These are phyloP conservation scores for Dipodomys stephensi DNA, from an alignment of 2,113 vertebrate genomes.

Conservation along the genomic window DNA sequence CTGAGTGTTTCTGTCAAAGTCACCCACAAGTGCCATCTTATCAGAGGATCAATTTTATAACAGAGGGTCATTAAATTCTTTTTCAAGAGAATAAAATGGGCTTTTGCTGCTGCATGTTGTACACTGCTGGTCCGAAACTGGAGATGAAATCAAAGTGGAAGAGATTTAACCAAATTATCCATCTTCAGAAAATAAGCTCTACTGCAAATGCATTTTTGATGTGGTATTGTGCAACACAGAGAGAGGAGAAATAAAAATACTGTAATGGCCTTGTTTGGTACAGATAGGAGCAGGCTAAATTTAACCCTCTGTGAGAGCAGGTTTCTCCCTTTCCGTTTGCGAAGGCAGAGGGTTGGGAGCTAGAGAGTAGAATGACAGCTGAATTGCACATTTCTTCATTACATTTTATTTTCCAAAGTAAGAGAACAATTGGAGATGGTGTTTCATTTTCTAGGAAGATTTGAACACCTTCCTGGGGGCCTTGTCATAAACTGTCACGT, in stretches of 20 bases:
- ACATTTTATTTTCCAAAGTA: background rate
- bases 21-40: constrained; percentile 58
- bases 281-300: constrained; percentile 30
- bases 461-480: background rate
- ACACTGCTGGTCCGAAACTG: constrained; percentile 77
- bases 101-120: constrained; percentile 74
- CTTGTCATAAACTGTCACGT: background rate
- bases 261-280: constrained; percentile 54
- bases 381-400: background rate
- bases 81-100: constrained; percentile 86
- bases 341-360: no score
- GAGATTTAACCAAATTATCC: constrained; percentile 84
- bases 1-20: constrained; percentile 64
- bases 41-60: constrained; percentile 84
- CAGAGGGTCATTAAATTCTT: constrained; percentile 81
- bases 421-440: background rate
- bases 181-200: constrained; percentile 76
- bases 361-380: background rate
- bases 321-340: background rate
- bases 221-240: constrained; percentile 66
- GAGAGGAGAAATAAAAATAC: constrained; percentile 68
- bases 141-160: constrained; percentile 81
- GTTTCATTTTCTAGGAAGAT: background rate
- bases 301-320: background rate
- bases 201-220: constrained; percentile 82